Evolutionary conservation across 2,888 invertebrate genomes (phyloP).

Genomic region (Synergus itoensis): DNA sequence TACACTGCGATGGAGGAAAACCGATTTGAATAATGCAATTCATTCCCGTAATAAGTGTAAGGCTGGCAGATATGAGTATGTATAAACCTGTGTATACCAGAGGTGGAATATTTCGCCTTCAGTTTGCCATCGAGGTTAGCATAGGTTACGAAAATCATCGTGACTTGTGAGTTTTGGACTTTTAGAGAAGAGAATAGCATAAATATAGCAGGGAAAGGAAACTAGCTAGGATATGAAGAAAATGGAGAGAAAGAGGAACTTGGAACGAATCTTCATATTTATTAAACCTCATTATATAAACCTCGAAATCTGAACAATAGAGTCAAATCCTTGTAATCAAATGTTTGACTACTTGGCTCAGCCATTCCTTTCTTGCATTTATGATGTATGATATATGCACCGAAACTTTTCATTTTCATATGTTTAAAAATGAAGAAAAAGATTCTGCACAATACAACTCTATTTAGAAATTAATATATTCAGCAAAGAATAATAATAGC

Average conservation of each 20-base stretch:
- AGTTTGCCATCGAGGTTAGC: constrained; percentile 41
- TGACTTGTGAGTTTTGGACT: constrained; percentile 35
- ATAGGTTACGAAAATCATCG: constrained; percentile 32
- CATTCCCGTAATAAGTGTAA: constrained; percentile 56
- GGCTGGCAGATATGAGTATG: constrained; percentile 45
- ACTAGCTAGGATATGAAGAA: neutral
- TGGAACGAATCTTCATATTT: constrained; percentile 7
- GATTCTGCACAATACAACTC: neutral
- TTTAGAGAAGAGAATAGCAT: constrained; percentile 25
- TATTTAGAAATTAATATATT: neutral
- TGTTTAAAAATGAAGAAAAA: too few relatives aligned
- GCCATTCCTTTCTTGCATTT: too few relatives aligned
- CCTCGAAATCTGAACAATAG: neutral
- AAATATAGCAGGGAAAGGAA: constrained; percentile 2
- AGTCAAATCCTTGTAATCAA: neutral
- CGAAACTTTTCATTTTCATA: too few relatives aligned
- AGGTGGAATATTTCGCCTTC: constrained; percentile 29
- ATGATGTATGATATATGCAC: too few relatives aligned
- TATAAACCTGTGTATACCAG: constrained; percentile 25
- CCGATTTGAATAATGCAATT: constrained; percentile 62
- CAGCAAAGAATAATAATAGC: neutral
- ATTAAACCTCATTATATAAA: constrained; percentile 9
- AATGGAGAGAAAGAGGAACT: constrained; percentile 31
- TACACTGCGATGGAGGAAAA: constrained; percentile 50
- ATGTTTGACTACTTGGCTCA: too few relatives aligned